These are phyloP conservation scores for Troides helena DNA, from an alignment of 2,888 invertebrate species.

Conservation along the genomic window DNA sequence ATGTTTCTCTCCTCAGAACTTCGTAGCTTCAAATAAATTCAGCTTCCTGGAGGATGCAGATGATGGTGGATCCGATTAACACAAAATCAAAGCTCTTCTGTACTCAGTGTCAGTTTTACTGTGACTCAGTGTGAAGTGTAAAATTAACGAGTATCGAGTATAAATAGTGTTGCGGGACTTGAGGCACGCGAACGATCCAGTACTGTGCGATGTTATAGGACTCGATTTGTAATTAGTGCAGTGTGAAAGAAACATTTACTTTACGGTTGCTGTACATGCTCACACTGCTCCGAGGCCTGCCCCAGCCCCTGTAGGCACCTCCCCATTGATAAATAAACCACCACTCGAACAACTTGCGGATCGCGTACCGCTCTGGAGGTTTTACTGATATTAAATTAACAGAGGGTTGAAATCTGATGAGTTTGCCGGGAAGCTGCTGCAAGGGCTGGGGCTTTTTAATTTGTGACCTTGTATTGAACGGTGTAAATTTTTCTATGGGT, in stretches of 20 bases:
- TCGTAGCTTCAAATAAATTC: constrained; percentile 89
- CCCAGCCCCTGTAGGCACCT: constrained; percentile 61
- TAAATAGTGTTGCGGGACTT: constrained; percentile 57
- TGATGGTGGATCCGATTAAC: constrained; percentile 74
- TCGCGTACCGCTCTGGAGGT: neutral
- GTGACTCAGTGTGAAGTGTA: constrained; percentile 77
- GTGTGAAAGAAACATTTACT: constrained; percentile 62
- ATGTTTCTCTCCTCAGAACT: constrained; percentile 79
- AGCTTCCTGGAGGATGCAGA: constrained; percentile 85
- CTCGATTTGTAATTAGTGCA: constrained; percentile 64
- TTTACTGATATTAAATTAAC: neutral
- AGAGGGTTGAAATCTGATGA: neutral
- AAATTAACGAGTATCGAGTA: constrained; percentile 70
- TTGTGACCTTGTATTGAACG: constrained; percentile 70
- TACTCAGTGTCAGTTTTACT: constrained; percentile 55
- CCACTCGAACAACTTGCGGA: constrained; percentile 3
- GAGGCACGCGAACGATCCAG: constrained; percentile 61
- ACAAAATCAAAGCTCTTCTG: constrained; percentile 39
- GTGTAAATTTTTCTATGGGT: constrained; percentile 78
- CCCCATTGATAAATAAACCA: neutral
- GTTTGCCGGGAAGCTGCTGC: constrained; percentile 38
- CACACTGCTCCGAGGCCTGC: constrained; percentile 62
- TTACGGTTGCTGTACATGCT: constrained; percentile 60
- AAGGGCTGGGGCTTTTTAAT: constrained; percentile 65
- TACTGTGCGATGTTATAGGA: constrained; percentile 68